Conservation (phyloP, 1,140 invertebrate genomes). For the Orius insidiosus region DNA sequence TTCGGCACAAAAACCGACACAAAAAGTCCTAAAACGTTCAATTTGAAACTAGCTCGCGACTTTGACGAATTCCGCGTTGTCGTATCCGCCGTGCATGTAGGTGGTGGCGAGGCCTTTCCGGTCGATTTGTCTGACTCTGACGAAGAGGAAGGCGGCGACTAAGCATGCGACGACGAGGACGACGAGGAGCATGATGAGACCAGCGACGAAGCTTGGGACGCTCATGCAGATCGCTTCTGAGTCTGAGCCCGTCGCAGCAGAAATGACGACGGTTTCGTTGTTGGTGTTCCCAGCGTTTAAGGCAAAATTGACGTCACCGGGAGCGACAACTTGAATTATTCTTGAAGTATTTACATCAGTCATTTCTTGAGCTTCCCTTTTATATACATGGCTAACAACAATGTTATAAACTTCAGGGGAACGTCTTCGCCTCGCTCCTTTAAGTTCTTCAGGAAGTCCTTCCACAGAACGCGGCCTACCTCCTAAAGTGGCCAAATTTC, state of each 20-base stretch:
- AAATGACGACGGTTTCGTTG: slow-evolving; percentile 64
- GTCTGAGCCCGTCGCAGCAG: slow-evolving; percentile 42
- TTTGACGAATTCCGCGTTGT: slow-evolving; percentile 52
- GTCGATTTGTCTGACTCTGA: slow-evolving; percentile 70
- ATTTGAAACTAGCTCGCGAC: slow-evolving; percentile 31
- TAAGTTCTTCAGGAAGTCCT: slow-evolving; percentile 46
- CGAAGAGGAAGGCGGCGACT: slow-evolving; percentile 78
- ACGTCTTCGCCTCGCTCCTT: slow-evolving; percentile 44
- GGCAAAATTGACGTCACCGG: slow-evolving; percentile 83
- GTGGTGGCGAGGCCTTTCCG: slow-evolving; percentile 52
- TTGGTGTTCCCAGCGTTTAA: slow-evolving; percentile 48
- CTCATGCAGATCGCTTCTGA: slow-evolving; percentile 86
- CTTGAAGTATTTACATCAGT: slow-evolving; percentile 82
- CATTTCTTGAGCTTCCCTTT: slow-evolving; percentile 76
- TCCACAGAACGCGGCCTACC: slow-evolving; percentile 69
- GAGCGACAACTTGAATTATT: slow-evolving; percentile 80
- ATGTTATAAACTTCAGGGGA: slow-evolving; percentile 28
- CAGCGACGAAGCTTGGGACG: slow-evolving; percentile 75
- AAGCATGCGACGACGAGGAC: slow-evolving; percentile 77
- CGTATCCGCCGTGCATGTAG: slow-evolving; percentile 35
- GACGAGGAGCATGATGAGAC: slow-evolving; percentile 73
- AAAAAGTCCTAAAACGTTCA: background rate
- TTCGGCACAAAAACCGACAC: background rate
- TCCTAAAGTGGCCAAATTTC: slow-evolving; percentile 60
- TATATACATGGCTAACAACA: slow-evolving; percentile 55